Percentiles rank a stretch among this genome's conserved stretches.
phyloP scores from a whole-genome alignment of 2,888 invertebrate genomes.

The Pinctada fucata region DNA sequence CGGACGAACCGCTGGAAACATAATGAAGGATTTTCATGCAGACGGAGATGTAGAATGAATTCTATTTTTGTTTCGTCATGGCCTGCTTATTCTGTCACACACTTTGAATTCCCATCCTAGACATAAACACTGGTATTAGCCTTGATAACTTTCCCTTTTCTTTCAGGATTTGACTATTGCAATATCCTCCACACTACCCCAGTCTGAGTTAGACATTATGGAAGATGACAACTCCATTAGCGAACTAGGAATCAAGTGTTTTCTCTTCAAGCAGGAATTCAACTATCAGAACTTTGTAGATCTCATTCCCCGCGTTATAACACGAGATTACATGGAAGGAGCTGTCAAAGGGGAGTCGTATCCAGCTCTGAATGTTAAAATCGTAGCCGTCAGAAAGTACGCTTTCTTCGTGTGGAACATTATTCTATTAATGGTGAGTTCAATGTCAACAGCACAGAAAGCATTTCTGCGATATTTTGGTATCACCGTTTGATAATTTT shows the following conservation, averaged over 20 bases:
- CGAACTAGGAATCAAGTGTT: conserved; percentile 70
- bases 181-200: conserved; percentile 66
- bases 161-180: conserved; percentile 69
- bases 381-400: conserved; percentile 68
- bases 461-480: no score
- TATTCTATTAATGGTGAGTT: conserved; percentile 70
- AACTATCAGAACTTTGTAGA: conserved; percentile 66
- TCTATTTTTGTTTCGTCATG: no score
- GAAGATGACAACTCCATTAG: conserved; percentile 72
- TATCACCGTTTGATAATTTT: no score
- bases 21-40: no score
- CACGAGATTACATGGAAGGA: conserved; percentile 46
- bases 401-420: conserved; percentile 76
- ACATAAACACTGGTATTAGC: neutral
- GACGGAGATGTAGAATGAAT: no score
- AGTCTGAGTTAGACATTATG: conserved; percentile 66
- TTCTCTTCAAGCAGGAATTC: conserved; percentile 71
- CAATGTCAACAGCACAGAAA: neutral
- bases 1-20: no score
- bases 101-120: no score
- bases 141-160: neutral
- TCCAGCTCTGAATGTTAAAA: conserved; percentile 69
- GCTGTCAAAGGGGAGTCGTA: conserved; percentile 49
- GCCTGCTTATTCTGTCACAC: no score
- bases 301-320: conserved; percentile 50